Evolutionary conservation across 1,140 invertebrate genomes (phyloP).

Genomic region (Ectropis grisescens): DNA sequence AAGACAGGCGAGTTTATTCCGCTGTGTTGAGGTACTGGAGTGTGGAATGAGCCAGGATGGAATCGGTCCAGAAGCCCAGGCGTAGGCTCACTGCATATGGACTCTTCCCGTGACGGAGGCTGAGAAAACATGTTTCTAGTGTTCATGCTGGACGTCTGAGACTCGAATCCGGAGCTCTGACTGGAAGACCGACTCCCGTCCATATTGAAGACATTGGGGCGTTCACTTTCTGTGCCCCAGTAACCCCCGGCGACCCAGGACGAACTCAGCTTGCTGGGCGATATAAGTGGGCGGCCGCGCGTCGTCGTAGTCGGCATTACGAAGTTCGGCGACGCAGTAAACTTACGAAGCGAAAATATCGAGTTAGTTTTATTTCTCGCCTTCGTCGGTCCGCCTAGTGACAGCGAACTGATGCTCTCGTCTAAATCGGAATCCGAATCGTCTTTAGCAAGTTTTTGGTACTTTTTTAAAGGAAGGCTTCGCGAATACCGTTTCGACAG

Average conservation of each 20-base stretch:
- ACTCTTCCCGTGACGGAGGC: slow-evolving; percentile 55
- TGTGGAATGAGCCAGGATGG: slow-evolving; percentile 30
- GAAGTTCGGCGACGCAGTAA: slow-evolving; percentile 54
- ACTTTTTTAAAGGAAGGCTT: slow-evolving; percentile 56
- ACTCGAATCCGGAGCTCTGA: slow-evolving; percentile 69
- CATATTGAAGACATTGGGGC: slow-evolving; percentile 28
- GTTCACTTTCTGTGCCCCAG: slow-evolving; percentile 57
- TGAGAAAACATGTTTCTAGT: slow-evolving; percentile 55
- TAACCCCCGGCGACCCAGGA: slow-evolving; percentile 69
- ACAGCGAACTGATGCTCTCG: slow-evolving; percentile 59
- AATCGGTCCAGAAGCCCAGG: slow-evolving; percentile 38
- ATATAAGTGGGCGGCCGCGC: slow-evolving; percentile 49
- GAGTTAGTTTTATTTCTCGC: slow-evolving; percentile 29
- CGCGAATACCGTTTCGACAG: slow-evolving; percentile 39
- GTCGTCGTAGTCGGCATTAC: slow-evolving; percentile 43
- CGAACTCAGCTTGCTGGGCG: slow-evolving; percentile 59
- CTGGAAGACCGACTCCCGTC: slow-evolving; percentile 64
- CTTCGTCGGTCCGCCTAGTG: slow-evolving; percentile 51
- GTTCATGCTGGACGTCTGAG: slow-evolving; percentile 56
- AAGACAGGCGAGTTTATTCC: slow-evolving; percentile 44
- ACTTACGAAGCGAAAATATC: slow-evolving; percentile 55
- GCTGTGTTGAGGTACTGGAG: no score
- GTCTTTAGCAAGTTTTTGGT: slow-evolving; percentile 46
- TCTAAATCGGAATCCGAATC: slow-evolving; percentile 63
- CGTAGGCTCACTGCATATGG: slow-evolving; percentile 49